These are phyloP conservation scores for Lindbergichthys nudifrons DNA, from an alignment of 2,797 vertebrate genomes.

Conservation along the genomic window DNA sequence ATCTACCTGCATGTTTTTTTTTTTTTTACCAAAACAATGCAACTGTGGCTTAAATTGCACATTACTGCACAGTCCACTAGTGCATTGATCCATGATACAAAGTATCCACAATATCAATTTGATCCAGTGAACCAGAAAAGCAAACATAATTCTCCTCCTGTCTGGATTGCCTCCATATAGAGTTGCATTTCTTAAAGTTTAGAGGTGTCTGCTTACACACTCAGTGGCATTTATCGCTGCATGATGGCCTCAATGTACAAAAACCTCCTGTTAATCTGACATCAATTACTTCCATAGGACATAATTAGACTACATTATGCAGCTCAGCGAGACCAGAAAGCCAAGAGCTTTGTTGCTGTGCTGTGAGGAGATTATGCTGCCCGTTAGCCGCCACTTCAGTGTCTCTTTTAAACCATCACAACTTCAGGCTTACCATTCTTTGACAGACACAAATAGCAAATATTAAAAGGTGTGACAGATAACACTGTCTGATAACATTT, in stretches of 20 bases:
- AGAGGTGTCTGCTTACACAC: neutral
- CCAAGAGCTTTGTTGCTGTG: neutral
- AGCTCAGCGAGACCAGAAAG: neutral
- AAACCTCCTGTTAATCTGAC: neutral
- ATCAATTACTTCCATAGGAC: neutral
- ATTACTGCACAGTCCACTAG: slow-evolving; percentile 18
- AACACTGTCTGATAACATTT: too few species aligned
- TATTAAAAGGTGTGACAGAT: too few species aligned
- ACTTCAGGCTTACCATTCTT: neutral
- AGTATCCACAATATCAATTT: neutral
- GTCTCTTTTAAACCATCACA: slow-evolving; percentile 1
- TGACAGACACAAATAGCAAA: neutral
- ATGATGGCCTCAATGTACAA: neutral
- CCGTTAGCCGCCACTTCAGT: neutral
- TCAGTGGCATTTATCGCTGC: neutral
- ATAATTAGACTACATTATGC: neutral
- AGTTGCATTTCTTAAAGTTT: neutral
- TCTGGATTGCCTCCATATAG: neutral
- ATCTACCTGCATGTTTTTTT: slow-evolving; percentile 65
- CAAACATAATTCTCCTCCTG: neutral
- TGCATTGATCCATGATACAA: neutral
- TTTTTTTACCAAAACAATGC: slow-evolving; percentile 50
- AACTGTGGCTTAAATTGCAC: slow-evolving; percentile 45
- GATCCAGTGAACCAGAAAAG: neutral
- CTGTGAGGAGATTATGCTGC: neutral